Evolutionary conservation across 2,888 invertebrate genomes (phyloP).

Genomic region (Hirtodrosophila confusa): DNA sequence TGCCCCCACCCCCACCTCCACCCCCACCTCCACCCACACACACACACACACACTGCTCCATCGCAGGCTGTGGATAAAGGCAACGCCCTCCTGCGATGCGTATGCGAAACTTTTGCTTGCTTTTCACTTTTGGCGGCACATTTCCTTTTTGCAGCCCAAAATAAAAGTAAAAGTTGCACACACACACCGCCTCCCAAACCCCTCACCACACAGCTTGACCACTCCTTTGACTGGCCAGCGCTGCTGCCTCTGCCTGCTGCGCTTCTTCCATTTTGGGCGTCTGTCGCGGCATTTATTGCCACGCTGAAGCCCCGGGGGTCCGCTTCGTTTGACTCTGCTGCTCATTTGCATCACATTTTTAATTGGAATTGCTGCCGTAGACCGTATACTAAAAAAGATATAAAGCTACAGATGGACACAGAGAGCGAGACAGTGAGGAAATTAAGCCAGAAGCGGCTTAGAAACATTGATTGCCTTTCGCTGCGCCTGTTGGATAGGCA

Average conservation of each 20-base stretch:
- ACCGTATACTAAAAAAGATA: constrained; percentile 10
- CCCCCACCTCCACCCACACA: no score
- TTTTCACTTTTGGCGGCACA: constrained; percentile 77
- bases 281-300: constrained; percentile 76
- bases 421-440: constrained; percentile 2
- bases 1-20: neutral
- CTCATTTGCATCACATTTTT: constrained; percentile 77
- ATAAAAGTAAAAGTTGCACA: constrained; percentile 74
- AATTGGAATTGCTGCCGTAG: constrained; percentile 64
- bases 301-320: constrained; percentile 55
- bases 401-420: neutral
- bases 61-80: constrained; percentile 16
- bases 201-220: neutral
- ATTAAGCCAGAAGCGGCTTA: constrained; percentile 43
- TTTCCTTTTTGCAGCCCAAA: constrained; percentile 62
- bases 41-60: neutral
- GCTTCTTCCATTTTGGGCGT: constrained; percentile 48
- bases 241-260: constrained; percentile 16
- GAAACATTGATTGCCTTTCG: constrained; percentile 41
- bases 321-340: constrained; percentile 62
- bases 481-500: constrained; percentile 8
- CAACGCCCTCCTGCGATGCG: constrained; percentile 31
- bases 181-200: neutral
- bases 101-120: constrained; percentile 65
- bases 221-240: constrained; percentile 52